These are phyloP conservation scores for Ophiodon elongatus DNA, from an alignment of 2,113 vertebrate species.

Conservation along the genomic window DNA sequence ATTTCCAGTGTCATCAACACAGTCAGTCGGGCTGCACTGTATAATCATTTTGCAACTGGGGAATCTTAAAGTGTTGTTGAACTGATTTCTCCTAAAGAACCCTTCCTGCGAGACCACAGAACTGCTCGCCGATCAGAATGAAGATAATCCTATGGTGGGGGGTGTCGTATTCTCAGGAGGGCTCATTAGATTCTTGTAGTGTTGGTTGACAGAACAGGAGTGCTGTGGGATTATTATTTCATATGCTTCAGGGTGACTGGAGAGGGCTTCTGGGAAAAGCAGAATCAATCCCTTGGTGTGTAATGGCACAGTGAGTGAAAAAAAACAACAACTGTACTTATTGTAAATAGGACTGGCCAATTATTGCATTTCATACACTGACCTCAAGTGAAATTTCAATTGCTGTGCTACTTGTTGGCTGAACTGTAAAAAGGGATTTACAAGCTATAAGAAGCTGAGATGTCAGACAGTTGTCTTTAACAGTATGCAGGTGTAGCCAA, in stretches of 20 bases:
- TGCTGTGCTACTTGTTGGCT: neutral
- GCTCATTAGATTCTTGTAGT: conserved; percentile 61
- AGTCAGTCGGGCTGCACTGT: neutral
- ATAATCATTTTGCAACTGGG: neutral
- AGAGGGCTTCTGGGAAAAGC: neutral
- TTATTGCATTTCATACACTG: neutral
- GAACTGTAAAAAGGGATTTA: neutral
- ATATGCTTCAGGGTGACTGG: conserved; percentile 14
- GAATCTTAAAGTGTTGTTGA: neutral
- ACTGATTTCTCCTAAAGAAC: conserved; percentile 2
- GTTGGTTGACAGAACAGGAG: conserved; percentile 39
- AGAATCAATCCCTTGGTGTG: conserved; percentile 9
- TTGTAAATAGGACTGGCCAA: neutral
- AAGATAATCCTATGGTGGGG: conserved; percentile 46
- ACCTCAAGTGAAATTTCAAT: neutral
- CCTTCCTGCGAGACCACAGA: neutral
- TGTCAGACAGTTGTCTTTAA: neutral
- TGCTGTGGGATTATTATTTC: conserved; percentile 36
- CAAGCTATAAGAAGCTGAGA: neutral
- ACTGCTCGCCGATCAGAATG: conserved; percentile 29
- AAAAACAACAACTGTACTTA: neutral
- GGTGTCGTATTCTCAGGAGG: conserved; percentile 48
- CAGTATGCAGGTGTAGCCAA: neutral
- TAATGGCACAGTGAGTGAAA: neutral
- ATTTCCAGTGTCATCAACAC: conserved; percentile 17